phyloP scores from a whole-genome alignment of 2,888 invertebrate species.

The Diarsia brunnea region DNA sequence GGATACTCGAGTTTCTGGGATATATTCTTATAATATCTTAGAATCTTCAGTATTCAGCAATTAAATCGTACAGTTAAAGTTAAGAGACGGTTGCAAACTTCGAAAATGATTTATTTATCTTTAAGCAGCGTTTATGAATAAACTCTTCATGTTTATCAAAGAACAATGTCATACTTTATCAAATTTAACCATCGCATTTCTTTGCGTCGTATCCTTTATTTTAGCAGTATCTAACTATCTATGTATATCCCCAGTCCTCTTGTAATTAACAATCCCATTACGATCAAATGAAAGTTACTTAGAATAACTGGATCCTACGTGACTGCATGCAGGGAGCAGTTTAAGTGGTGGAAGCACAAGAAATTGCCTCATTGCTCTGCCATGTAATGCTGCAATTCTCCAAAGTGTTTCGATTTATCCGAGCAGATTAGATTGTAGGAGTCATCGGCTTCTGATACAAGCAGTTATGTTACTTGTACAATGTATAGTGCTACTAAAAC shows the following conservation, averaged over 20 bases:
- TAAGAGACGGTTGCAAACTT: neutral
- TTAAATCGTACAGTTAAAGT: neutral
- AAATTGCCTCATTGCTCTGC: conserved; percentile 39
- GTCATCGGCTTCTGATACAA: conserved; percentile 31
- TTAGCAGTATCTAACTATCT: neutral
- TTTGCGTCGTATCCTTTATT: neutral
- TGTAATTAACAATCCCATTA: conserved; percentile 31
- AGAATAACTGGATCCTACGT: conserved; percentile 41
- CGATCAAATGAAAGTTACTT: conserved; percentile 37
- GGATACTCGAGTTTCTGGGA: neutral
- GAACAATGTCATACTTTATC: neutral
- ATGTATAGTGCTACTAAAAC: conserved; percentile 17
- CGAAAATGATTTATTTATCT: neutral
- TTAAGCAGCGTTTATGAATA: neutral
- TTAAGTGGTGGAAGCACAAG: conserved; percentile 34
- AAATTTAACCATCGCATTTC: neutral
- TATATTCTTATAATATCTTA: neutral
- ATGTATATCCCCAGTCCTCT: neutral
- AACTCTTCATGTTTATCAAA: neutral
- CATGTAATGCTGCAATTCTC: conserved; percentile 43
- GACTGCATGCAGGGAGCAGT: conserved; percentile 24
- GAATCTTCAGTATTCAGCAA: neutral
- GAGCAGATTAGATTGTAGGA: conserved; percentile 39
- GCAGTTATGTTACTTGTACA: conserved; percentile 7
- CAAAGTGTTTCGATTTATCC: conserved; percentile 44